These are phyloP conservation scores for Platygyra sinensis DNA, from an alignment of 64 coral and sea anemone genomes.

Conservation along the genomic window DNA sequence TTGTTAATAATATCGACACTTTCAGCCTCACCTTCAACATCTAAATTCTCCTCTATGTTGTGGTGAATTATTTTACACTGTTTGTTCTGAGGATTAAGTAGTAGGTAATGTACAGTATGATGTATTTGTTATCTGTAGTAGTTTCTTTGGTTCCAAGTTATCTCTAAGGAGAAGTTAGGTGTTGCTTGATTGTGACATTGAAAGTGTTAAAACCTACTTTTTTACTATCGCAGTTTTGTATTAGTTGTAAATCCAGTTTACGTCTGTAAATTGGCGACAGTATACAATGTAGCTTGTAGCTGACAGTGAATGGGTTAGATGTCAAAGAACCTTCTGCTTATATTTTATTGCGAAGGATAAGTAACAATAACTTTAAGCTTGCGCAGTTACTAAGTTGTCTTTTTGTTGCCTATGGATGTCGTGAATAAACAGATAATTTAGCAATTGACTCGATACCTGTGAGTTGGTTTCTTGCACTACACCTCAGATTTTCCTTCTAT, in stretches of 20 bases:
- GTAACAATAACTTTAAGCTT: slow-evolving; percentile 35
- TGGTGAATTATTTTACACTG: no score
- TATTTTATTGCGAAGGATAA: slow-evolving; percentile 31
- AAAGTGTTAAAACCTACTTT: slow-evolving; percentile 22
- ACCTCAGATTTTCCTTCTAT: not conserved
- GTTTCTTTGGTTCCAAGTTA: not conserved
- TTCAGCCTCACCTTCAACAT: slow-evolving; percentile 30
- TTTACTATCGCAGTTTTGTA: slow-evolving; percentile 52
- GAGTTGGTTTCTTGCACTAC: not conserved
- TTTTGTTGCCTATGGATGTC: slow-evolving; percentile 6
- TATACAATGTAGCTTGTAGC: not conserved
- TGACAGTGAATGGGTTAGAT: slow-evolving; percentile 14
- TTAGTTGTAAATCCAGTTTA: slow-evolving; percentile 20
- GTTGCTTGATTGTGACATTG: not conserved
- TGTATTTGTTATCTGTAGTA: no score
- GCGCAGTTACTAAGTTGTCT: slow-evolving; percentile 43
- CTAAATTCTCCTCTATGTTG: slow-evolving; percentile 8
- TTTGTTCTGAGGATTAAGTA: no score
- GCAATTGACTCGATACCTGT: not conserved
- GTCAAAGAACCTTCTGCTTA: not conserved
- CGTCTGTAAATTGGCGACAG: not conserved
- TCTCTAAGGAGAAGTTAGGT: slow-evolving; percentile 26
- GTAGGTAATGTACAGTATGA: no score
- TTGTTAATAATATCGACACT: slow-evolving; percentile 10
- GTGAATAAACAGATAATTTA: slow-evolving; percentile 32